Evolutionary conservation across 30 jellyfish, hydroid and myxozoan species (phyloP), one percentile per base, ranked within the genome.

Genomic region (Rhopilema esculentum): DNA sequence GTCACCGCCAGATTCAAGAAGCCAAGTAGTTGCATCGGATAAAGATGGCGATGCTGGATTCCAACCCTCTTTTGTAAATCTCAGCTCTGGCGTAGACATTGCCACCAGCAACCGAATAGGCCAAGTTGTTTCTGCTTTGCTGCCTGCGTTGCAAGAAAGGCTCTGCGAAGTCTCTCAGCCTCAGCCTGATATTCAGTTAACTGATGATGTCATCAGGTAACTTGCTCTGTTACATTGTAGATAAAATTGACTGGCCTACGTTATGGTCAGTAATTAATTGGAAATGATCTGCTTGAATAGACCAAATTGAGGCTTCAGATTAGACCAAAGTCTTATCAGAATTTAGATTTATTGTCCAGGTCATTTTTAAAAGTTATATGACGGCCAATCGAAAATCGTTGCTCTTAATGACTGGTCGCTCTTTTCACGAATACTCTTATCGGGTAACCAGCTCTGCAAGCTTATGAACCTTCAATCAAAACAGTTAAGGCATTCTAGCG

Each of bases 121-220:
- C n/a, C n/a, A n/a, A 51, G 66, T 9, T 51, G 19, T 51, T 9
- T 51, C 81, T 1, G 19, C n/a, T 70, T 29, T 73, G 20, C 22
- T 73, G 0, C 84, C 84, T 16, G 24, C 84, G 20, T n/a, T 73
- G 40, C 84, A 40, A 40, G 69, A 16, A 0, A 73, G 27, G 48
- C 70, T n/a, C 20, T 18, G 1, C 18, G 69, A 20, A 1, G 30
- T 73, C 18, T 21, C 23, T 12, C 65, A 71, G 65, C 33, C 33
- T 52, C 33, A 26, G 27, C n/a, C 21, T 28, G 82, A 71, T 30
- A 24, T 0, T 16, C 4, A 18, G 26, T 4, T 1, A 26, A 16
- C 16, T 16, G 32, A 73, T 30, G 51, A 73, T 23, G 51, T 73
- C 84, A 73, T 73, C 40, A 73, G 84, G 84, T 73, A 33, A 70